Percentiles rank a stretch among this genome's conserved stretches.
Evolutionary conservation across 1,140 invertebrate species (phyloP).

Genomic region (Drosophila pandora): DNA sequence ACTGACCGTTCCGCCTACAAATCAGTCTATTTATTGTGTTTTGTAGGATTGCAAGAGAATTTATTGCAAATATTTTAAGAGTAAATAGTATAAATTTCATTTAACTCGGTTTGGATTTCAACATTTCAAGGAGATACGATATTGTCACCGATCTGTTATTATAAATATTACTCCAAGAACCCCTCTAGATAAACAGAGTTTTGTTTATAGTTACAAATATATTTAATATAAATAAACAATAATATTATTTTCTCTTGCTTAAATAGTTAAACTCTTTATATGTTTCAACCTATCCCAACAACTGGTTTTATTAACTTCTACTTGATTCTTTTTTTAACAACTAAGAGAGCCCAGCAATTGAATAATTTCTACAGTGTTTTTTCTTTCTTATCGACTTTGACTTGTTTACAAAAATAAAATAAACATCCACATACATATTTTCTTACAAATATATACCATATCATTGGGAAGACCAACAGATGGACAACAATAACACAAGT

Average conservation of each 20-base stretch:
- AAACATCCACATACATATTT: too few species aligned
- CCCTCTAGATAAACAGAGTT: too few species aligned
- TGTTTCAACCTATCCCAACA: background rate
- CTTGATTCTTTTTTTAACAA: background rate
- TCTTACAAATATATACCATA: too few species aligned
- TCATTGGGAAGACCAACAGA: too few species aligned
- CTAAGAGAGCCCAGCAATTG: background rate
- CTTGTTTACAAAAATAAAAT: too few species aligned
- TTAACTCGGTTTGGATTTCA: background rate
- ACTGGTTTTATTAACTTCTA: background rate
- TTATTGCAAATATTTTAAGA: background rate
- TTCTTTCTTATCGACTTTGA: too few species aligned
- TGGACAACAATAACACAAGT: too few species aligned
- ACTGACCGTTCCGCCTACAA: background rate
- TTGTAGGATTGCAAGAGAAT: constrained; percentile 3
- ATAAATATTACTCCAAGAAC: too few species aligned
- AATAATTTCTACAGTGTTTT: background rate
- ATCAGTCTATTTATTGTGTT: background rate
- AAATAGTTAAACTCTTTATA: background rate
- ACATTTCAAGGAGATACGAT: background rate
- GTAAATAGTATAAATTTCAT: background rate
- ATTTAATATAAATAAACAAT: too few species aligned
- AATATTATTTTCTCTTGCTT: too few species aligned
- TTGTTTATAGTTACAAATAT: too few species aligned
- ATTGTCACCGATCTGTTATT: too few species aligned